Evolutionary conservation across 2,888 invertebrate species (phyloP), one percentile per base, ranked within the genome.

Genomic region (Trimorus sp.): DNA sequence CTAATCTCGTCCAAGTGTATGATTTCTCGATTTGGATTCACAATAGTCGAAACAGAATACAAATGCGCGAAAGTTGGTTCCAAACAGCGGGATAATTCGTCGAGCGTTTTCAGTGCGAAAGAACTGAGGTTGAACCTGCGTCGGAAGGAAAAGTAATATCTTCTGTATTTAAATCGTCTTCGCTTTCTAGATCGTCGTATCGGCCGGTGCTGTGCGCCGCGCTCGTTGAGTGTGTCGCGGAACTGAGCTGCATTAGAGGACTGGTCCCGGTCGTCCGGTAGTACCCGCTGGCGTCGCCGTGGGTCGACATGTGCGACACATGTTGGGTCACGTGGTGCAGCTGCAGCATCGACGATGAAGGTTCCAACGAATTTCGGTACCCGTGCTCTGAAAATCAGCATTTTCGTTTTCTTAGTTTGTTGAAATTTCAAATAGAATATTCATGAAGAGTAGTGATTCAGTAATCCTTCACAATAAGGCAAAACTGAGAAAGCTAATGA

Each of bases 111-210:
- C n/a, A 12, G 45, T 6, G n/a, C 38, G 14, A 49, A 37, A 66
- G 15, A 9, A 63, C 16, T 26, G 53, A 69, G 4, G 7, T 68
- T 90, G 91, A 87, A 95, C 95, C 95, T 93, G 94, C 94, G 89
- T 97, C 97, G 53, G 94, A 94, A 73, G 95, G 94, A 92, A 97
- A 97, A 91, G 96, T 95, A 86, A 97, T 97, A 90, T 97, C 97
- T 90, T 97, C 97, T 84, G 96, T 93, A 83, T 96, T 94, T 82
- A 98, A 93, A 89, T 98, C 98, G 91, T 98, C 98, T 90, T 98
- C 98, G 88, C 97, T 97, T 92, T 97, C 97, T 90, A 95, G 95
- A 88, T 96, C 96, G 89, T 97, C 97, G 90, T 95, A 96, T 84
- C 94, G 94, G 85, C 95, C 94, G 88, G 94, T 95, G 79, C 26